Evolutionary conservation across 2,797 vertebrate species (phyloP).

Genomic region (Sitta carolinensis): DNA sequence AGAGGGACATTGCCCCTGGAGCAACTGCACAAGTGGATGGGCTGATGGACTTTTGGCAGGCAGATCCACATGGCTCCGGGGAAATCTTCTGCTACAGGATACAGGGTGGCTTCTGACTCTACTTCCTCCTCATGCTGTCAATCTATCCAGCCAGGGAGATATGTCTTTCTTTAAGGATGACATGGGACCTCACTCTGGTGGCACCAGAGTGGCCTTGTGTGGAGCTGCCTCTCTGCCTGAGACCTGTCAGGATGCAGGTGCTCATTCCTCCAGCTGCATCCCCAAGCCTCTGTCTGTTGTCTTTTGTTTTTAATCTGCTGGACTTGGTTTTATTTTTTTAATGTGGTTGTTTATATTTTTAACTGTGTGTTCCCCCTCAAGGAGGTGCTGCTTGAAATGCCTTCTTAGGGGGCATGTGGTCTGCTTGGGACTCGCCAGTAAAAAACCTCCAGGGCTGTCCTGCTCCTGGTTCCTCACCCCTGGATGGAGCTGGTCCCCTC

Average conservation of each 20-base stretch:
- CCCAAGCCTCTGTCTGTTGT: not conserved
- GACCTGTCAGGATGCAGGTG: not conserved
- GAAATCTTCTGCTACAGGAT: not conserved
- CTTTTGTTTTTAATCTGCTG: not conserved
- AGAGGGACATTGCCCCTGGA: not conserved
- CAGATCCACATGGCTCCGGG: not conserved
- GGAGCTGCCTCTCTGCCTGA: not conserved
- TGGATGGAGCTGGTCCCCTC: not conserved
- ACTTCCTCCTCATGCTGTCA: not conserved
- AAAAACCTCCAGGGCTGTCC: not conserved
- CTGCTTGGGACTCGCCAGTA: not conserved
- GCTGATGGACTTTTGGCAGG: not conserved
- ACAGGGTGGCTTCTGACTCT: not conserved
- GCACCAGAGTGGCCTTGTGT: not conserved
- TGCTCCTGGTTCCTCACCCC: not conserved
- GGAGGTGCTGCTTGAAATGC: slow-evolving; percentile 23
- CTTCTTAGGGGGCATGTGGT: not conserved
- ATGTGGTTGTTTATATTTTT: not conserved
- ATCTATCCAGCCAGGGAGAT: not conserved
- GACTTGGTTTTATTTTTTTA: slow-evolving; percentile 51
- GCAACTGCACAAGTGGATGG: not conserved
- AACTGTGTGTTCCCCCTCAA: not conserved
- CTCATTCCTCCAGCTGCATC: not conserved
- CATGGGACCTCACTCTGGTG: not conserved
- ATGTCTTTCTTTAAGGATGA: not conserved